Base-by-base conservation (phyloP, 1,140 invertebrate species). In the Micrasema minimum region DNA sequence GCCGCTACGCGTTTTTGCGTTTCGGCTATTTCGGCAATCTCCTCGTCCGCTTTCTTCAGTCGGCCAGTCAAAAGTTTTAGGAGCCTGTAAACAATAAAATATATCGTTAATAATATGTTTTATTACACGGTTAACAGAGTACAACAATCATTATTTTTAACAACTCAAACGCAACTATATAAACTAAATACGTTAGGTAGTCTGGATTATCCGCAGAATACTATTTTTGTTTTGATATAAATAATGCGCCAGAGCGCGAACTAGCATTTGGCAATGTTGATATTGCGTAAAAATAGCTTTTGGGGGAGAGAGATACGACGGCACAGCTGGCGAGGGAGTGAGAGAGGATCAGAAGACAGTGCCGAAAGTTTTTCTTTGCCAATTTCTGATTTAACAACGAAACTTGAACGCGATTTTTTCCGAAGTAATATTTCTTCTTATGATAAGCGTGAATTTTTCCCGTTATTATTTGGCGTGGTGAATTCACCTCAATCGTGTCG, bases 1-100 rank as follows among this genome's bases (percentile, higher is more conserved):
- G 86, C 79, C 45, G 88, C 87, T 67, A 93, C 89, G 72, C 88
- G 86, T 75, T 85, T 83, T 76, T 91, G 88, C 72, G 86, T 78
- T 71, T 79, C 78, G 35, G 87, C 83, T 69, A 91, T 84, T 77
- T 87, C 82, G 67, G 87, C 80, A 72, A 91, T 82, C 78, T 90
- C 88, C 76, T 85, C 82, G 71, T 79, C 83, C 77, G 87, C 84
- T 77, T 88, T 89, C 72, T 72, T 51, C 45, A 73, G 53, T 35
- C 68, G 67, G 3, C 69, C 74, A 16, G 68, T 62, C 71, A 73
- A 61, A 35, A 67, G 46, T 65, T 72, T 71, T 59, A 79, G 66
- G 78, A 83, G 81, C 80, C 82, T 87, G 78, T 10, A 80, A 80
- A 73, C 48, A 78, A 67, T 65, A 72, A 70, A 62, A n/a, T n/a